Evolutionary conservation across 92 coral and sea anemone species (phyloP), one percentile per base, ranked within the genome.

Genomic region (Diadumene lineata): DNA sequence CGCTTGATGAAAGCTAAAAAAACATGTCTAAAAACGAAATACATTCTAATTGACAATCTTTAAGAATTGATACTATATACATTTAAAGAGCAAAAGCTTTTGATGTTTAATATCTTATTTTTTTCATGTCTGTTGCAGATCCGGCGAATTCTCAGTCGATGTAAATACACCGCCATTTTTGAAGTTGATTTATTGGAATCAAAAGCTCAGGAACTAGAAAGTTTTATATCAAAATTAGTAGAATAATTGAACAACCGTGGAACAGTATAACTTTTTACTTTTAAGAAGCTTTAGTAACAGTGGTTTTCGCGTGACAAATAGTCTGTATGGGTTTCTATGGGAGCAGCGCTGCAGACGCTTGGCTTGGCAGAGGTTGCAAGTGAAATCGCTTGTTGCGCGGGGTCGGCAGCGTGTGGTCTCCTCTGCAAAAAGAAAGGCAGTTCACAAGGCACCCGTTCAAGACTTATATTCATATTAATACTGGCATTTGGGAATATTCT

Each of bases 271-370:
- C n/a, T 21, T 53, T 15, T 21, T 21, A 53, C n/a, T 53, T 21
- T 15, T 50, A 26, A 11, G 9, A 16, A 70, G 11, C 28, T 21
- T 70, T 51, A 44, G 28, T 53, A 28, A 72, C 38, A 7, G 82
- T 58, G 82, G 75, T 71, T 68, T 78, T 79, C 84, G 71, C 84
- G 78, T 79, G 84, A 70, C 72, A 70, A 75, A 43, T 78, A 62
- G 74, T 84, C 97, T 92, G 84, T 92, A 94, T 96, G 99, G 99
- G 99, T 96, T 87, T 85, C 83, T 96, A 96, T 96, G 99, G 99
- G 99, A 92, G 97, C 97, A 74, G 97, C 97, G 87, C 85, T 92
- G 62, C 97, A 93, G 92, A 86, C 96, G 89, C 92, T 96, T 80
- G 99, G 99, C 70, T 78, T 96, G 82, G 93, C 99, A 83, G 99